Base-by-base conservation (phyloP, 1,140 invertebrate species). In the Idris sp. region DNA sequence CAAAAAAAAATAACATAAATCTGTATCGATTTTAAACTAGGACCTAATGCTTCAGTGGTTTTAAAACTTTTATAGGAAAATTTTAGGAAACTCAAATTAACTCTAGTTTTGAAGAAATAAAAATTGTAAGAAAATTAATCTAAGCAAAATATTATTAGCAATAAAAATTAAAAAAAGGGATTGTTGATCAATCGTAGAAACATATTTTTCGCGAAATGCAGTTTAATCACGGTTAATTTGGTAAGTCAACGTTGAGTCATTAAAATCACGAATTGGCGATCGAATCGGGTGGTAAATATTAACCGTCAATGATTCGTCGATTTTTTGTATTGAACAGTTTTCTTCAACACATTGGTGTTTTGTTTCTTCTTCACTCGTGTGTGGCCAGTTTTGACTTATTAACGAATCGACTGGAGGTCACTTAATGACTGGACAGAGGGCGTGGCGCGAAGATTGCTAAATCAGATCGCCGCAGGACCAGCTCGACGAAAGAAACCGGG, bases 171-270 rank as follows among this genome's bases (percentile, higher is more conserved):
- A n/a, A n/a, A n/a, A n/a, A n/a, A n/a, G n/a, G n/a, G n/a, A n/a
- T n/a, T n/a, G n/a, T n/a, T 1, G 8, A 8, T 5, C 41, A 41
- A 49, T 67, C 49, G 40, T 35, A 14, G 40, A 11, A 36, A 28
- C n/a, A 5, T 78, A 78, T 38, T 53, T 13, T 6, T 38, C 33
- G 76, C 81, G 80, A 81, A 85, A 85, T 78, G 83, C 78, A 79
- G 71, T 86, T 86, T 86, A 83, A 83, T 84, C 83, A 85, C 78
- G 81, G 85, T 85, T 87, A 86, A 87, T 87, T 87, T 86, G 67
- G 84, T 86, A 86, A 87, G 80, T 68, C 80, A 78, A 82, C 80
- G 79, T 82, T 83, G 80, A 81, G 80, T 86, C 82, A 85, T 87
- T 85, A 83, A 84, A 81, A 81, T n/a, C 83, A 83, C 65, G 73